These are phyloP conservation scores for Euproctis similis DNA, from an alignment of 2,888 invertebrate species.

Conservation along the genomic window DNA sequence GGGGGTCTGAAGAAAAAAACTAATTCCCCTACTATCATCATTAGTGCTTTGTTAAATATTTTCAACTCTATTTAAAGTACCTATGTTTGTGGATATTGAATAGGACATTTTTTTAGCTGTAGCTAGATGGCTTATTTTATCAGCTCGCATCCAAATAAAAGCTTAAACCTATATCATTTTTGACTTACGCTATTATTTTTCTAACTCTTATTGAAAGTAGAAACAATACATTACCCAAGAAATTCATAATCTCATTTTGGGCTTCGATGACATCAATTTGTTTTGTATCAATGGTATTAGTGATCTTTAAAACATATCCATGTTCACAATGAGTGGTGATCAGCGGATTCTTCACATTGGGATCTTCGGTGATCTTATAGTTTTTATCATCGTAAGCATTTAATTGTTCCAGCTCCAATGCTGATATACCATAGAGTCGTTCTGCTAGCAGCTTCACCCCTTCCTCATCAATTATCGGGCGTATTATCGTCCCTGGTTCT, in stretches of 20 bases:
- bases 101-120: no score
- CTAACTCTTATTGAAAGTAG: no score
- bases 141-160: no score
- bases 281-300: conserved; percentile 87
- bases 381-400: conserved; percentile 89
- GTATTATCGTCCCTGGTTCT: conserved; percentile 75
- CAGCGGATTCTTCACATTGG: conserved; percentile 77
- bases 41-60: no score
- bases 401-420: conserved; percentile 74
- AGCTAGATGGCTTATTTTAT: no score
- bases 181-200: no score
- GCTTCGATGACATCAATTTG: conserved; percentile 81
- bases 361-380: conserved; percentile 78
- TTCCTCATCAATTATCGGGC: conserved; percentile 72
- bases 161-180: no score
- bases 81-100: no score
- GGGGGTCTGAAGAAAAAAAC: no score
- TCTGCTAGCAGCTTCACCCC: conserved; percentile 70
- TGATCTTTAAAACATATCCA: conserved; percentile 88
- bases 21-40: no score
- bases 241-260: conserved; percentile 83
- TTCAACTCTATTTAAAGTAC: no score
- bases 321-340: conserved; percentile 70
- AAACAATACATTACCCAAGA: conserved; percentile 82
- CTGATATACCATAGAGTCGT: conserved; percentile 78